Percentiles rank a stretch among this genome's conserved stretches.
Conservation (phyloP, 1,140 invertebrate genomes). For the Bilobella aurantiaca region DNA sequence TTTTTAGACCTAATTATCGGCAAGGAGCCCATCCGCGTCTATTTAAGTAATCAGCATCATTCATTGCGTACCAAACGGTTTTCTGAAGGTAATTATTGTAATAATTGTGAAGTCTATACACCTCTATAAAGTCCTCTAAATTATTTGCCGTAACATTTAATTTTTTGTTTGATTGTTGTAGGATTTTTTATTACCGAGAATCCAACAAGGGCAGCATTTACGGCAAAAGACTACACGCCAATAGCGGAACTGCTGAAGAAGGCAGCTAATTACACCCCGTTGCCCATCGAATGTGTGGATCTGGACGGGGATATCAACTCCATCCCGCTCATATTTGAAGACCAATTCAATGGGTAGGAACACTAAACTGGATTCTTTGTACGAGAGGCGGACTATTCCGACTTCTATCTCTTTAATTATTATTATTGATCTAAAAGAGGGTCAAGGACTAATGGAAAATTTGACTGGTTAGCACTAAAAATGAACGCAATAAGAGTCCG, state of each 20-base stretch:
- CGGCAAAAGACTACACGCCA: slow-evolving; percentile 30
- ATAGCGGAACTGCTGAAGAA: slow-evolving; percentile 69
- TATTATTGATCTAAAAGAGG: no score
- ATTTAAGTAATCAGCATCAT: slow-evolving; percentile 23
- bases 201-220: slow-evolving; percentile 43
- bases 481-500: no score
- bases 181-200: slow-evolving; percentile 88
- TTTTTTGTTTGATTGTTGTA: no score
- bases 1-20: slow-evolving; percentile 64
- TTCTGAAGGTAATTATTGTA: slow-evolving; percentile 17
- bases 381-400: no score
- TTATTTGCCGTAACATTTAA: no score
- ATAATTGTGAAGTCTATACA: no score
- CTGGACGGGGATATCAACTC: slow-evolving; percentile 77
- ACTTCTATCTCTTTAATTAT: no score
- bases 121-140: slow-evolving; percentile 9
- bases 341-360: slow-evolving; percentile 55
- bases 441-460: no score
- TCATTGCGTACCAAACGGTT: slow-evolving; percentile 16
- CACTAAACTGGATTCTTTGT: no score
- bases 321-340: slow-evolving; percentile 88
- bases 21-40: background rate
- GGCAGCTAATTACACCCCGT: slow-evolving; percentile 42
- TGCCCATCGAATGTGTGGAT: slow-evolving; percentile 41
- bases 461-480: no score